A percentile compares a stretch with the other conserved stretches of the same genome.
phyloP scores from a whole-genome alignment of 2,888 invertebrate genomes.

The Drosophila algonquin region DNA sequence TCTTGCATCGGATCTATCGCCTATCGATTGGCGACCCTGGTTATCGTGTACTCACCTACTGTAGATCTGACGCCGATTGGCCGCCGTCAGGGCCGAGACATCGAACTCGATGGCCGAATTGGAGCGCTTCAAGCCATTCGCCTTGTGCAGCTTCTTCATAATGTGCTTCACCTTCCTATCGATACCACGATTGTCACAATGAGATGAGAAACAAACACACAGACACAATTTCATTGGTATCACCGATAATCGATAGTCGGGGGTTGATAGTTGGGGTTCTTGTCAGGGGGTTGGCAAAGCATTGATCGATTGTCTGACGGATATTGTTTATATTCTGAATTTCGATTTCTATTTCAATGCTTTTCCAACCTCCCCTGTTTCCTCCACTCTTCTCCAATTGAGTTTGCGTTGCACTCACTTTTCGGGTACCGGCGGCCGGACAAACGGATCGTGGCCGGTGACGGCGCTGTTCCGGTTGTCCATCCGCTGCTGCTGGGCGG shows the following conservation, averaged over 20 bases:
- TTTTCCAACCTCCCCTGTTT: slow-evolving; percentile 12
- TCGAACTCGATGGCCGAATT: slow-evolving; percentile 89
- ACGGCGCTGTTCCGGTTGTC: slow-evolving; percentile 88
- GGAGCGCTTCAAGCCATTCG: slow-evolving; percentile 86
- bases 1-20: neutral
- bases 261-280: neutral
- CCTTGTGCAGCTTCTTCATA: slow-evolving; percentile 85
- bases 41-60: slow-evolving; percentile 83
- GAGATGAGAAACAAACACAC: slow-evolving; percentile 7
- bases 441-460: slow-evolving; percentile 92
- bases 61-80: slow-evolving; percentile 87
- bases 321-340: too few relatives aligned
- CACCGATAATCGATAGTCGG: neutral
- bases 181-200: slow-evolving; percentile 15
- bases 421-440: slow-evolving; percentile 86
- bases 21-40: neutral
- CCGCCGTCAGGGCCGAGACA: slow-evolving; percentile 87
- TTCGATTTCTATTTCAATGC: neutral
- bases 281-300: slow-evolving; percentile 2
- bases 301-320: neutral
- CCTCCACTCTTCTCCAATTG: slow-evolving; percentile 15
- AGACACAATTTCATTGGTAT: slow-evolving; percentile 10
- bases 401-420: slow-evolving; percentile 81
- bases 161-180: slow-evolving; percentile 84
- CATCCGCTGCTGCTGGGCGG: slow-evolving; percentile 80